Evolutionary conservation across 2,797 vertebrate genomes (phyloP).

Genomic region (Rhinoraja longicauda): DNA sequence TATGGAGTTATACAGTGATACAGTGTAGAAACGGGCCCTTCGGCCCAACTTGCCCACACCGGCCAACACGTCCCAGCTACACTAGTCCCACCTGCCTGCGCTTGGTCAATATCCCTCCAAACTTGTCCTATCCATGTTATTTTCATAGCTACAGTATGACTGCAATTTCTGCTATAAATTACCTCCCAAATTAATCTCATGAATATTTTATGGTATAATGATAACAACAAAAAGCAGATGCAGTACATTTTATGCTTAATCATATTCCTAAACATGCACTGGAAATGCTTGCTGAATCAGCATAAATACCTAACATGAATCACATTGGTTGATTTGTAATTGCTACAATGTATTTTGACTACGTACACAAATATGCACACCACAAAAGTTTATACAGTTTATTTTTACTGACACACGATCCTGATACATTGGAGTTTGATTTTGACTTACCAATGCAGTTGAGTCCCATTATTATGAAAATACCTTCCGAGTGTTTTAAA

Average conservation of each 20-base stretch:
- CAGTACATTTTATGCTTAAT: not conserved
- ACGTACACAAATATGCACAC: not conserved
- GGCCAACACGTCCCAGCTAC: too few relatives aligned
- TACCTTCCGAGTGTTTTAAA: not conserved
- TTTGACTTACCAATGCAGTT: too few relatives aligned
- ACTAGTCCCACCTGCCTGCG: too few relatives aligned
- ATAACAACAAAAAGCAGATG: not conserved
- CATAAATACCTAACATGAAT: not conserved
- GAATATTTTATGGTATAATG: conserved; percentile 23
- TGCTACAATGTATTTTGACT: conserved; percentile 21
- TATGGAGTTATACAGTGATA: too few relatives aligned
- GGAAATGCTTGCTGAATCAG: not conserved
- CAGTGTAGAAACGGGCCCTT: too few relatives aligned
- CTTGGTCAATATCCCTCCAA: too few relatives aligned
- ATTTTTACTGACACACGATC: not conserved
- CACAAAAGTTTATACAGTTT: not conserved
- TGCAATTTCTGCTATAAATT: not conserved
- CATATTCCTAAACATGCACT: conserved; percentile 8
- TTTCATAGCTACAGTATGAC: not conserved
- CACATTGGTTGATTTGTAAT: conserved; percentile 8
- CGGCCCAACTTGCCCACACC: too few relatives aligned
- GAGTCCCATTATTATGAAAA: not conserved
- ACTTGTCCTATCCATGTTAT: not conserved
- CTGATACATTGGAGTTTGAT: not conserved
- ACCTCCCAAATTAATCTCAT: not conserved